Evolutionary conservation across 2,113 vertebrate species (phyloP), one percentile per base, ranked within the genome.

Genomic region (Sander lucioperca): DNA sequence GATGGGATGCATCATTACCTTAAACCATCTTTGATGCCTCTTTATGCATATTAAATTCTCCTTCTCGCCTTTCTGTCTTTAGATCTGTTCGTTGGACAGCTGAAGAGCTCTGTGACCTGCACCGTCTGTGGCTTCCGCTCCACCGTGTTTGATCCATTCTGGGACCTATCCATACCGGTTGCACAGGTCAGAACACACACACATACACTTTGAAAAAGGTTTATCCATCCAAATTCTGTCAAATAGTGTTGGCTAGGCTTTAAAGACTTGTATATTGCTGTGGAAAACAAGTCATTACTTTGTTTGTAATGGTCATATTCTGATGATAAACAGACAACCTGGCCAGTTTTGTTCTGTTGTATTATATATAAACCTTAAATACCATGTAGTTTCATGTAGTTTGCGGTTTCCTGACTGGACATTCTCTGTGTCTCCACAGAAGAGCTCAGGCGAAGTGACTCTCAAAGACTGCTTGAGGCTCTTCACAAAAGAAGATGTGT

Each of bases 1-100:
- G 2, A 61, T 2, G 18, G 16, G 27, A 25, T 23, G 0, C 15
- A 2, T 14, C 11, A 56, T 19, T 1, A 56, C 21, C 7, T 64
- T 11, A 7, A 25, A 53, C 1, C n/a, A 1, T 54, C 33, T 43
- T 15, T 30, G 10, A 33, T n/a, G n/a, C n/a, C n/a, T n/a, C n/a
- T 43, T 43, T 10, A 1, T 3, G 2, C 6, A 15, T 53, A 3
- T 39, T 68, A 27, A 73, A 65, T 0, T 3, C 9, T 65, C 19
- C 13, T 4, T 61, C 53, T 57, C 27, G 23, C 47, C n/a, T 66
- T 36, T 83, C 33, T 74, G 36, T 56, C 25, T 58, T 43, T 79
- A 99, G 98, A 99, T 86, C 95, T 99, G 78, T 99, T 99, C 0
- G 98, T 98, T 0, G 98, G 98, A n/a, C 98, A 99, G 93, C 93